Conservation (phyloP, 1,140 invertebrate genomes). For the Chrysomallon squamiferum region DNA sequence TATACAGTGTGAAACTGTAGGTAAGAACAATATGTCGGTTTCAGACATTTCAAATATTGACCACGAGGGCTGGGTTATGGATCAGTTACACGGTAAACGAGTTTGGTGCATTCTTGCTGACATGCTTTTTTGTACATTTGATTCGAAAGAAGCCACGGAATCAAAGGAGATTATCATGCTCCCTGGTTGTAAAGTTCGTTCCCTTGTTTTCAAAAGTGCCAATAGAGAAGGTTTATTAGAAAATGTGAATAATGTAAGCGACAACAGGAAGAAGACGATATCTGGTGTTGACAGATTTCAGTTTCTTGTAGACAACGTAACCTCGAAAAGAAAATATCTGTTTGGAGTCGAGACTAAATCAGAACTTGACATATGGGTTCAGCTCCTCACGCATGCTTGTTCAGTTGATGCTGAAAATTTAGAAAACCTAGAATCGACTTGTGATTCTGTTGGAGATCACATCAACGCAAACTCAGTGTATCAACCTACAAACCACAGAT, state of each 20-base stretch:
- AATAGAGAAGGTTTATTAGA: conserved; percentile 11
- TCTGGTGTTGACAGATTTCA: conserved; percentile 44
- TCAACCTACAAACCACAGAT: not conserved
- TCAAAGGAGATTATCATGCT: conserved; percentile 39
- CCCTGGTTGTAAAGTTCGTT: conserved; percentile 41
- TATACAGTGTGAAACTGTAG: too few species aligned
- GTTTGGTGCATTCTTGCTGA: conserved; percentile 48
- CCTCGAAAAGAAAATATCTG: conserved; percentile 29
- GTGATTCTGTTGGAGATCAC: not conserved
- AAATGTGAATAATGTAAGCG: conserved; percentile 9
- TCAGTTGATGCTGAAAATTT: conserved; percentile 20
- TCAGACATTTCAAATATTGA: conserved; percentile 39
- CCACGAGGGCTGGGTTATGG: conserved; percentile 38
- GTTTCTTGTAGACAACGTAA: conserved; percentile 40
- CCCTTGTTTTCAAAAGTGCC: conserved; percentile 41
- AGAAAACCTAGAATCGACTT: not conserved
- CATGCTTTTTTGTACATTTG: conserved; percentile 50
- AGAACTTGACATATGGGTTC: conserved; percentile 40
- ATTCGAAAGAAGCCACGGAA: conserved; percentile 28
- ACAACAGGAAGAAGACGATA: conserved; percentile 27
- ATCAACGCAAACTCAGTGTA: not conserved
- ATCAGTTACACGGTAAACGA: conserved; percentile 34
- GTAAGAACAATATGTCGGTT: conserved; percentile 30
- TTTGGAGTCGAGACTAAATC: conserved; percentile 37
- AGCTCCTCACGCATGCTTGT: conserved; percentile 31